A percentile compares a stretch with the other conserved stretches of the same genome.
These are phyloP conservation scores for Aurelia aurita DNA, from an alignment of 30 jellyfish, hydroid and myxozoan genomes.

Conservation along the genomic window DNA sequence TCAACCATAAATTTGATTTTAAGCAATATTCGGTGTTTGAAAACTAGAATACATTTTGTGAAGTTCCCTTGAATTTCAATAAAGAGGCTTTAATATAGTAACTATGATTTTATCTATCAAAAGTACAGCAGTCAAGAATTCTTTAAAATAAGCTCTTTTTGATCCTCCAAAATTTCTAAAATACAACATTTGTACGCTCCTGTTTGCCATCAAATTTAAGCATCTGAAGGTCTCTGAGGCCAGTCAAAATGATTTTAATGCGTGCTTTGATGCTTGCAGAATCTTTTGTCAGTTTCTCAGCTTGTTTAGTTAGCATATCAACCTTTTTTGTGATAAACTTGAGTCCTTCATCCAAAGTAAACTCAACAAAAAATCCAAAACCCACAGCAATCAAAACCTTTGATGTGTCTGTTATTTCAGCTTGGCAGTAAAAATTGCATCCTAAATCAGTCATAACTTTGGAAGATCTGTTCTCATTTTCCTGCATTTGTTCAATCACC, in stretches of 20 bases:
- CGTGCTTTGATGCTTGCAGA: slow-evolving; percentile 87
- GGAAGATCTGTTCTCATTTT: background rate
- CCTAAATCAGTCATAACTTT: slow-evolving; percentile 89
- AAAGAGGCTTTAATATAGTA: too few relatives aligned
- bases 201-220: slow-evolving; percentile 24
- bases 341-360: slow-evolving; percentile 81
- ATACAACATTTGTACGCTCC: background rate
- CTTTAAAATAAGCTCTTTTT: too few relatives aligned
- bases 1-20: too few relatives aligned
- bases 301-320: slow-evolving; percentile 56
- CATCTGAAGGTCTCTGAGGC: slow-evolving; percentile 82
- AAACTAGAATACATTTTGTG: too few relatives aligned
- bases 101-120: too few relatives aligned
- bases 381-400: slow-evolving; percentile 78
- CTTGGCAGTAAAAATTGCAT: slow-evolving; percentile 93
- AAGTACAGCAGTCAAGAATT: too few relatives aligned
- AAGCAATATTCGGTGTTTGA: too few relatives aligned
- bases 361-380: slow-evolving; percentile 88
- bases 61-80: too few relatives aligned
- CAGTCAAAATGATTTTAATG: slow-evolving; percentile 78
- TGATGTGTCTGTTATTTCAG: slow-evolving; percentile 62
- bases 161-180: too few relatives aligned
- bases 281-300: slow-evolving; percentile 65
- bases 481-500: slow-evolving; percentile 53
- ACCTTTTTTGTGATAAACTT: slow-evolving; percentile 69